phyloP scores from a whole-genome alignment of 1,140 invertebrate genomes.

The Diachasmimorpha longicaudata region DNA sequence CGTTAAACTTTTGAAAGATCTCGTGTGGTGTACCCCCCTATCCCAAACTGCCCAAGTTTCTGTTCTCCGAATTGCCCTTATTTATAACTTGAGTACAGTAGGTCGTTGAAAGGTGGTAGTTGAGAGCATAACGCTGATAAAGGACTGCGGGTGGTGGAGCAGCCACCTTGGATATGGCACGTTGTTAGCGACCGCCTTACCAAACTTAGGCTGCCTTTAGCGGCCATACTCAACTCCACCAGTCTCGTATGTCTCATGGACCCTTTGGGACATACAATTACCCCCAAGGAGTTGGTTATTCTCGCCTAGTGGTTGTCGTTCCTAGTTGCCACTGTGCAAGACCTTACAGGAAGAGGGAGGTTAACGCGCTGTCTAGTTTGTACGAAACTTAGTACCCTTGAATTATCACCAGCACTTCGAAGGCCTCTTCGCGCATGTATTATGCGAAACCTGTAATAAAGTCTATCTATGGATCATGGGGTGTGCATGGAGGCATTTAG shows the following conservation, averaged over 20 bases:
- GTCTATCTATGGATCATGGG: neutral
- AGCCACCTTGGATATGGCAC: constrained; percentile 41
- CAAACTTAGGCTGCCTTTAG: constrained; percentile 36
- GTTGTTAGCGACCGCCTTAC: constrained; percentile 41
- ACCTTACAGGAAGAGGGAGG: neutral
- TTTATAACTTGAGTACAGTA: constrained; percentile 50
- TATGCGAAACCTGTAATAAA: constrained; percentile 10
- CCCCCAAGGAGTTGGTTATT: constrained; percentile 29
- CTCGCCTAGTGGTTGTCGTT: constrained; percentile 14
- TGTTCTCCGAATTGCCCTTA: constrained; percentile 50
- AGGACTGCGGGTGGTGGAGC: constrained; percentile 48
- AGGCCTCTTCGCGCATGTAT: neutral
- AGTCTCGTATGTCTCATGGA: constrained; percentile 31
- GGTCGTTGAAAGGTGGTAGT: neutral
- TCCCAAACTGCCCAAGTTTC: constrained; percentile 35
- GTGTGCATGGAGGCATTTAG: neutral
- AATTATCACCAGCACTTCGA: constrained; percentile 12
- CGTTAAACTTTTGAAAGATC: neutral
- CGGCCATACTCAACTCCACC: constrained; percentile 28
- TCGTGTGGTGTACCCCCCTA: neutral
- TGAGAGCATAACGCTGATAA: constrained; percentile 56
- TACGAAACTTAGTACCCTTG: constrained; percentile 23
- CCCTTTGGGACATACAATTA: constrained; percentile 49
- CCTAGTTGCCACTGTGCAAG: constrained; percentile 1
- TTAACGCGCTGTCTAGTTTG: constrained; percentile 25